Conservation (phyloP, 2,113 vertebrate genomes). For the Pogonocichla stellata region DNA sequence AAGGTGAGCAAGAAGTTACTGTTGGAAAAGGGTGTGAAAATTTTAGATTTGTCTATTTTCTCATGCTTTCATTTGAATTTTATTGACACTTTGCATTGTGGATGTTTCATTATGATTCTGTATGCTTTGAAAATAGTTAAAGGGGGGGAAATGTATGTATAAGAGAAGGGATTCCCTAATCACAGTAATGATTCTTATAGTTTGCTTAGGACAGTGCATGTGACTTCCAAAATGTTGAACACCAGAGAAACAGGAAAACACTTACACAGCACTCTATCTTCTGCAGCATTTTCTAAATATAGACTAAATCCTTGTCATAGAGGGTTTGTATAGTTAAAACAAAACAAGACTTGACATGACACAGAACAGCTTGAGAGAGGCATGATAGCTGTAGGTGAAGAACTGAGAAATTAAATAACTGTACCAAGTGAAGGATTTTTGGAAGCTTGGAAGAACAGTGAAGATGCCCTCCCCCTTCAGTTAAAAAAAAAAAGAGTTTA, state of each 20-base stretch:
- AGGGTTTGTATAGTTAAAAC: not conserved
- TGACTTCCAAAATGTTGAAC: not conserved
- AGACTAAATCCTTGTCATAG: constrained; percentile 6
- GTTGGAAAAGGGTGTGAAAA: not conserved
- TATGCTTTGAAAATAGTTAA: not conserved
- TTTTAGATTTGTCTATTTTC: not conserved
- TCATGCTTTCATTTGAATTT: not conserved
- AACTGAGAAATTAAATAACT: not conserved
- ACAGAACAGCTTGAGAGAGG: constrained; percentile 20
- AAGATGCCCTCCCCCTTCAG: not conserved
- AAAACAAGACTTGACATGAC: constrained; percentile 1
- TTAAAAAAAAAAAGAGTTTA: not conserved
- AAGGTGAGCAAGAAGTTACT: not conserved
- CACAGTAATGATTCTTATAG: not conserved
- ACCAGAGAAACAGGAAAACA: not conserved
- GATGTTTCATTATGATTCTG: not conserved
- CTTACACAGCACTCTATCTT: not conserved
- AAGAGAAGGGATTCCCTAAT: not conserved
- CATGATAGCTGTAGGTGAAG: not conserved
- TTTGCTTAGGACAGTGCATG: not conserved
- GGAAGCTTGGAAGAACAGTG: not conserved
- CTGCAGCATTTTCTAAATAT: constrained; percentile 45
- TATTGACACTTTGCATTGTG: not conserved
- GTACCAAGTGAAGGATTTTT: not conserved
- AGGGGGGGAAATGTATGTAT: not conserved